These are phyloP conservation scores for Lophius americanus DNA, from an alignment of 2,797 vertebrate species.

Conservation along the genomic window DNA sequence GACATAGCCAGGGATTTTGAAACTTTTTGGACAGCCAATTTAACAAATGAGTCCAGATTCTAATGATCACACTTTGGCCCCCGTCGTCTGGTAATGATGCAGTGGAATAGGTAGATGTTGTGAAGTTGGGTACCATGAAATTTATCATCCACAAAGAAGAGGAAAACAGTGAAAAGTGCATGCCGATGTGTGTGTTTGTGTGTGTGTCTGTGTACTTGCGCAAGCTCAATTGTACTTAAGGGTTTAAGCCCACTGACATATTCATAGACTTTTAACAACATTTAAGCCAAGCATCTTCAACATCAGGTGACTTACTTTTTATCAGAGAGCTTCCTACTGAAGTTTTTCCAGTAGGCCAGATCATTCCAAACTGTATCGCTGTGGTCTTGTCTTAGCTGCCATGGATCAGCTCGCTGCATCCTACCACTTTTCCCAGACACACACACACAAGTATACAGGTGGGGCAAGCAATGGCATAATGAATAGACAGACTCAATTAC, in stretches of 20 bases:
- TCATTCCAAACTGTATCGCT: constrained; percentile 90
- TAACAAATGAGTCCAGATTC: constrained; percentile 70
- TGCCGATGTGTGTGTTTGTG: constrained; percentile 1
- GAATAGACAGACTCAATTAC: constrained; percentile 26
- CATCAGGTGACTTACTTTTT: constrained; percentile 87
- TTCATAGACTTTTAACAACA: background rate
- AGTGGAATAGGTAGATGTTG: constrained; percentile 58
- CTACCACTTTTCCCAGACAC: constrained; percentile 73
- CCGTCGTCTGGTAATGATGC: constrained; percentile 75
- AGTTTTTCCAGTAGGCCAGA: constrained; percentile 87
- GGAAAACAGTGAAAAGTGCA: constrained; percentile 33
- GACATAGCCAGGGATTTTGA: constrained; percentile 51
- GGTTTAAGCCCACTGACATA: background rate
- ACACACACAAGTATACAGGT: constrained; percentile 9
- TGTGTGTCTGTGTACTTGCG: constrained; percentile 1
- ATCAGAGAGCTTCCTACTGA: constrained; percentile 85
- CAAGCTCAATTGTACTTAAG: background rate
- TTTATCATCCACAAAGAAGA: constrained; percentile 64
- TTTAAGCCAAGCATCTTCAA: constrained; percentile 6
- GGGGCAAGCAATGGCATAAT: constrained; percentile 18
- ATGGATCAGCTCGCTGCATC: constrained; percentile 68
- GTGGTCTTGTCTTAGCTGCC: constrained; percentile 86
- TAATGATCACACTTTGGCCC: constrained; percentile 73
- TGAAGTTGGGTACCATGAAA: constrained; percentile 66
- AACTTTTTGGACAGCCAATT: constrained; percentile 64